These are phyloP conservation scores for Rousettus madagascariensis DNA, from an alignment of 2,797 vertebrate genomes.

Conservation along the genomic window DNA sequence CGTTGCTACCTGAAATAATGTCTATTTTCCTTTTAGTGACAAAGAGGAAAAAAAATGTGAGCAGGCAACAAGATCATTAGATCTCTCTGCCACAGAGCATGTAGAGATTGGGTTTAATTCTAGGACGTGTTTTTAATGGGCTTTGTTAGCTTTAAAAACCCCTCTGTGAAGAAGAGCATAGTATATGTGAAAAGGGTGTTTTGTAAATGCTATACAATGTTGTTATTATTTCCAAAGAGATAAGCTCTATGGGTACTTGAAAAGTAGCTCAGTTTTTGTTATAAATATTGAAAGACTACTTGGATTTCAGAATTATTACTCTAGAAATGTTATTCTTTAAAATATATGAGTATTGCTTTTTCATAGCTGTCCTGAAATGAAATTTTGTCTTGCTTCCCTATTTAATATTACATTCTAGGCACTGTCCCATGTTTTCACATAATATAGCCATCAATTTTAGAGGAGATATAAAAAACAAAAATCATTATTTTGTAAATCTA, in stretches of 20 bases:
- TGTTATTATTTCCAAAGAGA: not conserved
- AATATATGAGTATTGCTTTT: not conserved
- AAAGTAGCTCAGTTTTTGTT: slow-evolving; percentile 3
- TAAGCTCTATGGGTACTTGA: not conserved
- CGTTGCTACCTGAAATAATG: not conserved
- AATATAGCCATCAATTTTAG: not conserved
- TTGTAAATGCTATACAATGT: not conserved
- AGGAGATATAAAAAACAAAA: not conserved
- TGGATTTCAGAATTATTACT: slow-evolving; percentile 1
- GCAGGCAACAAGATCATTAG: not conserved
- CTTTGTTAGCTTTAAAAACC: not conserved
- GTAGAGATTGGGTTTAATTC: not conserved
- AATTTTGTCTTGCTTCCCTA: not conserved
- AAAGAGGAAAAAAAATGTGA: not conserved
- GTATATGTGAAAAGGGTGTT: not conserved
- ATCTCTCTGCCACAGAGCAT: not conserved
- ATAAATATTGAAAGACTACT: not conserved
- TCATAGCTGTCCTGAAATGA: not conserved
- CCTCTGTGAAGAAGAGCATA: not conserved
- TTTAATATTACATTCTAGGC: not conserved
- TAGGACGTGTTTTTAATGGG: not conserved
- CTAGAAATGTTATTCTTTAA: not conserved
- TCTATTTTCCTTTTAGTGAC: not conserved
- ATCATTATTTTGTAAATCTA: not conserved
- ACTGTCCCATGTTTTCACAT: not conserved